A percentile compares a stretch with the other conserved stretches of the same genome.
phyloP scores from a whole-genome alignment of 1,140 invertebrate species.

The Mactra quadrangularis region DNA sequence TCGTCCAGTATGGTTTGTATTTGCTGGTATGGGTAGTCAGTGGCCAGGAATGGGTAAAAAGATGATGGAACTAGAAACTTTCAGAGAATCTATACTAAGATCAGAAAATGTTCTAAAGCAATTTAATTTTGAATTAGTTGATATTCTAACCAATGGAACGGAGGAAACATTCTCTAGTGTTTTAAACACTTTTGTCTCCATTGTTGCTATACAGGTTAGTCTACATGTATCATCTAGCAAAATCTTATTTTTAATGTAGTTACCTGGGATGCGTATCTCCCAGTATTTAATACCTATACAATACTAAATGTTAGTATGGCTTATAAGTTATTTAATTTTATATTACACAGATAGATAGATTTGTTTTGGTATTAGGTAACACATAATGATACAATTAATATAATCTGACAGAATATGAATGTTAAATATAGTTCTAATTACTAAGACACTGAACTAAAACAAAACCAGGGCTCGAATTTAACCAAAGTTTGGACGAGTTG shows the following conservation, averaged over 20 bases:
- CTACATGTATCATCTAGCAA: neutral
- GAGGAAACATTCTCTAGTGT: constrained; percentile 92
- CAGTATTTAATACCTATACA: too few species aligned
- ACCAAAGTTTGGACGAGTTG: too few species aligned
- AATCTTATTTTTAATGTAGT: neutral
- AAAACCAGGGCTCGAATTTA: too few species aligned
- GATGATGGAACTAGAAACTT: constrained; percentile 91
- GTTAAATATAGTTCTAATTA: too few species aligned
- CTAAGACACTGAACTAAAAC: too few species aligned
- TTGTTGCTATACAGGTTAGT: constrained; percentile 94
- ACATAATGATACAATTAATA: too few species aligned
- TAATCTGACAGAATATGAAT: too few species aligned
- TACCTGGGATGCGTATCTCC: too few species aligned
- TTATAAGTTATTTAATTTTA: too few species aligned
- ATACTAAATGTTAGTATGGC: too few species aligned
- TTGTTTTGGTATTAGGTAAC: too few species aligned
- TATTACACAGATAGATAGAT: too few species aligned
- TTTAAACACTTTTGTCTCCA: constrained; percentile 94
- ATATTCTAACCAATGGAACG: constrained; percentile 90
- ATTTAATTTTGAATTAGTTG: constrained; percentile 91
- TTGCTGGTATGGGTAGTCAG: constrained; percentile 98
- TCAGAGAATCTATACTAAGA: constrained; percentile 90
- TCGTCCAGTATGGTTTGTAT: constrained; percentile 96
- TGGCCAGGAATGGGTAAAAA: constrained; percentile 97
- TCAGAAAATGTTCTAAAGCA: constrained; percentile 90